Percentiles rank a stretch among this genome's conserved stretches.
phyloP scores from a whole-genome alignment of 2,797 vertebrate species.

The Sebastiscus albofasciatus region DNA sequence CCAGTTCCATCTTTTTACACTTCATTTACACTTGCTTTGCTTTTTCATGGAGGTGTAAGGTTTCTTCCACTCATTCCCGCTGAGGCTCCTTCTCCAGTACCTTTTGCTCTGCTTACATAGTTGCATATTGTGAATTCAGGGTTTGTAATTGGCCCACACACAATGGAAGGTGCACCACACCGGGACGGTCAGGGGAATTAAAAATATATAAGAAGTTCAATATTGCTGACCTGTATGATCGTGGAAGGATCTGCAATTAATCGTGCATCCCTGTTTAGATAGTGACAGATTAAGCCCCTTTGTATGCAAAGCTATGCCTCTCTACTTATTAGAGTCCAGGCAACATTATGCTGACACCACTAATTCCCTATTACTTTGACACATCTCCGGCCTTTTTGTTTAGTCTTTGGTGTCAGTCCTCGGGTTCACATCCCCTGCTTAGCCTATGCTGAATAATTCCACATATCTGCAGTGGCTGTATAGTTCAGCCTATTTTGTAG shows the following conservation, averaged over 20 bases:
- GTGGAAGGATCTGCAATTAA: conserved; percentile 29
- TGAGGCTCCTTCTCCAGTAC: neutral
- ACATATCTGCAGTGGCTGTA: neutral
- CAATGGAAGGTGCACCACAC: neutral
- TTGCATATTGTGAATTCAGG: conserved; percentile 4
- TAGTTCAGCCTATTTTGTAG: neutral
- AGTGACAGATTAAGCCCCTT: conserved; percentile 31
- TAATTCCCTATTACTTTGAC: conserved; percentile 3
- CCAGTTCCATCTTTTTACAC: neutral
- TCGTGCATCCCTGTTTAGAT: neutral
- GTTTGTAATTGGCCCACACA: neutral
- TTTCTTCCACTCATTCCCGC: neutral
- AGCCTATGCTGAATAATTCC: conserved; percentile 3
- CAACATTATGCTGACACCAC: conserved; percentile 26
- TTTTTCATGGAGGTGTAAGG: neutral
- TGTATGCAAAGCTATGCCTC: conserved; percentile 36
- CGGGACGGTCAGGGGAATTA: neutral
- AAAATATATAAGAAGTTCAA: conserved; percentile 17
- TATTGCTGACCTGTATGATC: conserved; percentile 22
- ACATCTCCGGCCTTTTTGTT: conserved; percentile 10
- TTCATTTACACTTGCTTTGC: conserved; percentile 2
- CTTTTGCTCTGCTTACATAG: neutral
- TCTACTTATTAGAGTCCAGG: conserved; percentile 23
- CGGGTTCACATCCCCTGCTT: neutral
- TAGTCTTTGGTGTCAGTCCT: neutral